These are phyloP conservation scores for Theocolax elegans DNA, from an alignment of 1,140 invertebrate genomes.

Conservation along the genomic window DNA sequence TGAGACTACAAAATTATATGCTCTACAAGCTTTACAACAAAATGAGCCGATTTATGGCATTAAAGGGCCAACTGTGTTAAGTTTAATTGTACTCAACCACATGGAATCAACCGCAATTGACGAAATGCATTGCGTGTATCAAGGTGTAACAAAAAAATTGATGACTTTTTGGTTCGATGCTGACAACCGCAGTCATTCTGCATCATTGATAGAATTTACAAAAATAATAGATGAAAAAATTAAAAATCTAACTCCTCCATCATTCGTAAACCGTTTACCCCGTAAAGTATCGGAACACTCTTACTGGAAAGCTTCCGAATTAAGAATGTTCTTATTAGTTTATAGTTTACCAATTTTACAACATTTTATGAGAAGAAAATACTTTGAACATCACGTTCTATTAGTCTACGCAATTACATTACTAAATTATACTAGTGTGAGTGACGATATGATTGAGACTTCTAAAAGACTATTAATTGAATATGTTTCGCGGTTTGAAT, in stretches of 20 bases:
- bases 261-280: background rate
- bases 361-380: constrained; percentile 21
- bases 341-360: constrained; percentile 38
- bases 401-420: constrained; percentile 1
- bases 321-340: constrained; percentile 13
- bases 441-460: too few relatives aligned
- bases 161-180: constrained; percentile 13
- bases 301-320: constrained; percentile 32
- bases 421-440: background rate
- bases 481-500: too few relatives aligned
- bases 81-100: background rate
- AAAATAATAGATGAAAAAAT: background rate
- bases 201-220: background rate
- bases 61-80: background rate
- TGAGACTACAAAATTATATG: too few relatives aligned
- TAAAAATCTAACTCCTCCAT: background rate
- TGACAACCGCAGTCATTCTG: background rate
- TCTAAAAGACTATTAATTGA: too few relatives aligned
- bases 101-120: background rate
- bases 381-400: constrained; percentile 42
- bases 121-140: constrained; percentile 9
- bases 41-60: too few relatives aligned
- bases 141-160: constrained; percentile 16
- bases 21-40: too few relatives aligned
- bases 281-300: background rate